Evolutionary conservation across 64 coral and sea anemone species (phyloP).

Genomic region (Stichodactyla helianthus): DNA sequence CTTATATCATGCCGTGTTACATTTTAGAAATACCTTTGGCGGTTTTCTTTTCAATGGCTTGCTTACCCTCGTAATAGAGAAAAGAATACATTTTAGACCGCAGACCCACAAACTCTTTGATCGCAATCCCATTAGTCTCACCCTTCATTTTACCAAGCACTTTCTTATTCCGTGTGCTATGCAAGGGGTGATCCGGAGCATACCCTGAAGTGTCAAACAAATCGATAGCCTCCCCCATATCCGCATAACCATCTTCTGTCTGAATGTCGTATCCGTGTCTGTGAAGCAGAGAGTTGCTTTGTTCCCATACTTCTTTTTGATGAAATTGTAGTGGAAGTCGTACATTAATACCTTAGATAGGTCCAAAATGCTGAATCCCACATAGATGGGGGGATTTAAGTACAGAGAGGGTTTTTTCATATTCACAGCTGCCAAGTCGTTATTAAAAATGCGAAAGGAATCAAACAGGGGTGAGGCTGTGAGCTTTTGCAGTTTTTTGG

Average conservation of each 20-base stretch:
- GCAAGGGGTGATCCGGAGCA: background rate
- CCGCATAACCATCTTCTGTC: slow-evolving; percentile 15
- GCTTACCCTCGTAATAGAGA: background rate
- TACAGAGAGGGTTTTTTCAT: background rate
- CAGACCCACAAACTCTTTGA: background rate
- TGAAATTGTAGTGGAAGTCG: slow-evolving; percentile 22
- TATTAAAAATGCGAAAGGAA: background rate
- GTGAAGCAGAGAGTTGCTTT: background rate
- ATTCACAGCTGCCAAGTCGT: background rate
- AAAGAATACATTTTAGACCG: slow-evolving; percentile 2
- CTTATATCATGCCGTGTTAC: too few species aligned
- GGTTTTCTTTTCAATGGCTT: background rate
- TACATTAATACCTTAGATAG: slow-evolving; percentile 19
- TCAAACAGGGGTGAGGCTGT: too few species aligned
- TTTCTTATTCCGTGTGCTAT: background rate
- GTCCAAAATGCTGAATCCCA: background rate
- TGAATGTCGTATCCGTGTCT: background rate
- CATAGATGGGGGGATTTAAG: slow-evolving; percentile 3
- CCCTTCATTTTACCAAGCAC: background rate
- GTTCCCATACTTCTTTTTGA: background rate
- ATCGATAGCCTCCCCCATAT: background rate
- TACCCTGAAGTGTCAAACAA: slow-evolving; percentile 9
- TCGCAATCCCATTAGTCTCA: background rate
- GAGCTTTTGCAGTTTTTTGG: too few species aligned
- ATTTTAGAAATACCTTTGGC: too few species aligned